These are phyloP conservation scores for honey bee (Apis mellifera) DNA, from an alignment of 1,140 invertebrate species.

Conservation along the genomic window Amel_HAv3.1 CM009932.2:16063501-16064000, in stretches of 20 bases:
- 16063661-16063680: background rate
- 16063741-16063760: background rate
- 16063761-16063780: background rate
- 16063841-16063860: slow-evolving; percentile 35
- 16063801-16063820: background rate
- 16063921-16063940: slow-evolving; percentile 39
- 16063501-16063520: background rate
- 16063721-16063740: background rate
- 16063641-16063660: background rate
- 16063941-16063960: slow-evolving; percentile 32
- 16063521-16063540: background rate
- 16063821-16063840: background rate
- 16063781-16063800: background rate
- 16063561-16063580: background rate
- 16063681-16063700: background rate
- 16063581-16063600: background rate
- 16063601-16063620: too few species aligned
- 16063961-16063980: slow-evolving; percentile 42
- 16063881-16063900: slow-evolving; percentile 28
- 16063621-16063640: background rate
- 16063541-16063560: background rate
- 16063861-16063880: slow-evolving; percentile 12
- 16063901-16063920: slow-evolving; percentile 45
- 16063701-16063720: too few species aligned
- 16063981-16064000: slow-evolving; percentile 37